Evolutionary conservation across 2,888 invertebrate genomes (phyloP).

Genomic region (Ophion obscuratus): DNA sequence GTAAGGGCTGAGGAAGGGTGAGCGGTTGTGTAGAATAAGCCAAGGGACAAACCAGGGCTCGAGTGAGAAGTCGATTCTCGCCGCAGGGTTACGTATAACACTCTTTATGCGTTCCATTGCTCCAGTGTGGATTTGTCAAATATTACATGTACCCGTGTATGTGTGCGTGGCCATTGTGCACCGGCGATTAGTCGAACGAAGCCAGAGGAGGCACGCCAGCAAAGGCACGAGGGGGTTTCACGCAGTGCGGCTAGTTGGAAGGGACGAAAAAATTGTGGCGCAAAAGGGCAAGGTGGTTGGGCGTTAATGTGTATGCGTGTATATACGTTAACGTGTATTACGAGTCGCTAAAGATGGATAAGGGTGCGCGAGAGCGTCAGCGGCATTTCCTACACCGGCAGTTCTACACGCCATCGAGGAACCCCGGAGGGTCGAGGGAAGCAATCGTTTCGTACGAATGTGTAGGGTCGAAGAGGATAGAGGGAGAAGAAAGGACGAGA

Average conservation of each 20-base stretch:
- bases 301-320: not conserved
- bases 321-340: not conserved
- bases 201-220: slow-evolving; percentile 56
- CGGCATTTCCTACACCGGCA: slow-evolving; percentile 41
- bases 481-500: slow-evolving; percentile 1
- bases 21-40: slow-evolving; percentile 10
- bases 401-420: slow-evolving; percentile 40
- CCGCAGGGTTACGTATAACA: slow-evolving; percentile 52
- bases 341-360: slow-evolving; percentile 45
- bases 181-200: slow-evolving; percentile 57
- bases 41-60: slow-evolving; percentile 13
- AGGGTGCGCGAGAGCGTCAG: slow-evolving; percentile 55
- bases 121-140: slow-evolving; percentile 51
- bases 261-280: slow-evolving; percentile 44
- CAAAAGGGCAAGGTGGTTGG: slow-evolving; percentile 19
- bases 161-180: slow-evolving; percentile 50
- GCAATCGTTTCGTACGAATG: slow-evolving; percentile 41
- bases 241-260: slow-evolving; percentile 36
- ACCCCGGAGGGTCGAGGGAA: slow-evolving; percentile 33
- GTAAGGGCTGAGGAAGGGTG: slow-evolving; percentile 23
- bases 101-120: slow-evolving; percentile 45
- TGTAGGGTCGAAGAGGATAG: slow-evolving; percentile 15
- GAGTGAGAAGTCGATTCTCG: slow-evolving; percentile 61
- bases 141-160: slow-evolving; percentile 14
- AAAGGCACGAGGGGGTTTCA: slow-evolving; percentile 34